phyloP scores from a whole-genome alignment of 2,797 vertebrate species.

The Myotis pilosus region DNA sequence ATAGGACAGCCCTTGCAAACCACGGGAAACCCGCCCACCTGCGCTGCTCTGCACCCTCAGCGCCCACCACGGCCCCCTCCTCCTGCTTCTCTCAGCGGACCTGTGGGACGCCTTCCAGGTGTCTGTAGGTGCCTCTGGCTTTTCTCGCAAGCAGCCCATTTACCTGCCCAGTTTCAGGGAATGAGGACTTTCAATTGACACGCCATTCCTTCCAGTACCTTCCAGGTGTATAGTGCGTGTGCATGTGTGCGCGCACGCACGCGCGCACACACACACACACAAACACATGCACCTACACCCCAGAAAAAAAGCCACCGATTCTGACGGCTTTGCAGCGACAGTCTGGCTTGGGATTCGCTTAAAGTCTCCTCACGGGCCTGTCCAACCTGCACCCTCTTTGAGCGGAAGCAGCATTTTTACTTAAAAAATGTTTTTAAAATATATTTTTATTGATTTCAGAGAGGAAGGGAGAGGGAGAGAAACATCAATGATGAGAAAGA shows the following conservation, averaged over 20 bases:
- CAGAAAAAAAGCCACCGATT: not conserved
- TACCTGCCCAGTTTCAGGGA: not conserved
- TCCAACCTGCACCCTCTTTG: not conserved
- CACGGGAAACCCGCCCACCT: too few species aligned
- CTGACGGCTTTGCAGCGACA: not conserved
- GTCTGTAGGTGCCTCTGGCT: not conserved
- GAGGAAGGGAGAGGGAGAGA: too few species aligned
- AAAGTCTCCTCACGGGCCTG: not conserved
- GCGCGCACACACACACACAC: too few species aligned
- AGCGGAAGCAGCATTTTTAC: not conserved
- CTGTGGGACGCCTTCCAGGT: not conserved
- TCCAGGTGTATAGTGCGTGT: fast-evolving
- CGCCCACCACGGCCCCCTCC: not conserved
- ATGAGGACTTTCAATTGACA: not conserved
- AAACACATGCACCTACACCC: fast-evolving
- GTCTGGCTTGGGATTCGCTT: not conserved
- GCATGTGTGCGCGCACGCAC: fast-evolving
- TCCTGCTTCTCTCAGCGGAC: not conserved
- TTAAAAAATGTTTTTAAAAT: too few species aligned
- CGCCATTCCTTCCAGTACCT: not conserved
- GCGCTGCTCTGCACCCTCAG: too few species aligned
- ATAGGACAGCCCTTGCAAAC: too few species aligned
- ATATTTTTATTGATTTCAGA: too few species aligned
- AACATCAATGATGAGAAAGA: too few species aligned
- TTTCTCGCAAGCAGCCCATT: not conserved